Evolutionary conservation across 2,797 vertebrate genomes (phyloP), one percentile per base, ranked within the genome.

Genomic region (Cirrhinus molitorella): DNA sequence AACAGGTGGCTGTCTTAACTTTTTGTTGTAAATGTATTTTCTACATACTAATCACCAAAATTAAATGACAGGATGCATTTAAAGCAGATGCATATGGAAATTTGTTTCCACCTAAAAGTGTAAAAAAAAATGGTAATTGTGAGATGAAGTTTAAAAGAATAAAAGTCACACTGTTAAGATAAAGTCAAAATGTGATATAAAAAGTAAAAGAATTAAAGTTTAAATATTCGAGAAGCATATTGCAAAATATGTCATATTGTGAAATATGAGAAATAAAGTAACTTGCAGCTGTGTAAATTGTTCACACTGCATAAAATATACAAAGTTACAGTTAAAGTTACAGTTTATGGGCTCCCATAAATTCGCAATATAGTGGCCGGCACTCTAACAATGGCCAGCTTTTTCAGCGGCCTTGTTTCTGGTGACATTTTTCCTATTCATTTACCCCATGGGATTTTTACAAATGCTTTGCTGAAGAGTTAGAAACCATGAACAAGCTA

Each of bases 1-100:
- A 43, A 80, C 74, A 73, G 59, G 55, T 84, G 45, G 53, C 4
- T 55, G 37, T 65, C 5, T 49, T 21, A 43, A 72, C 25, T 81
- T 63, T 78, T 49, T 51, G 25, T 66, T 59, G 9, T 9, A 66
- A 23, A 47, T 70, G 23, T 25, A 53, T 49, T 51, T 66, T 49
- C 28, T 23, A 67, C 28, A 53, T 16, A 17, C 63, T 37, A 14
- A 9, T 34, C 43, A 4, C 12, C 31, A n/a, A 67, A 53, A 34
- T 49, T 14, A 43, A 57, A 57, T 5, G 23, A 16, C 51, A 6
- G n/a, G 6, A 21, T 57, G 5, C 17, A 16, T 71, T 80, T 59
- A 67, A 37, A 49, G 16, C n/a, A 21, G 16, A 49, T 25, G 23
- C 34, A 71, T 28, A 19, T 7, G 25, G 25, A 72, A 72, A 45